Evolutionary conservation across 2,113 vertebrate genomes (phyloP), one percentile per base, ranked within the genome.

Genomic region (Prietella phreatophila): DNA sequence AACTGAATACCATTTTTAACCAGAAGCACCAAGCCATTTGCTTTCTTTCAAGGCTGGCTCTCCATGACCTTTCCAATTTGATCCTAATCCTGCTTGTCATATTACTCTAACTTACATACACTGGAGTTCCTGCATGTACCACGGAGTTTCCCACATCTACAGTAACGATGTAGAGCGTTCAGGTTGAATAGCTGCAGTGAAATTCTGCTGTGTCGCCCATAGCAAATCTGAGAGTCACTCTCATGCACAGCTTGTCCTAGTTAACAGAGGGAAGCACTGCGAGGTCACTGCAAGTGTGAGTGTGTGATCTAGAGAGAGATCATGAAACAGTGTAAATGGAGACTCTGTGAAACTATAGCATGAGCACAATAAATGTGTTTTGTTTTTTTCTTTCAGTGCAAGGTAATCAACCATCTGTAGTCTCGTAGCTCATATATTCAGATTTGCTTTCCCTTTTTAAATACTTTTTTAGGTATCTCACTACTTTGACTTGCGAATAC

Each of bases 151-250:
- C 81, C 58, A 30, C 33, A 63, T 73, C 89, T 89, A 91, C 92
- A 94, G 91, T 93, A 93, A 95, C 91, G 93, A 93, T 93, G 94
- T 93, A 88, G 91, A 92, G 89, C 86, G 83, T 53, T 85, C 55
- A 78, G 87, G 80, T 87, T 63, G 88, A 87, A 86, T 92, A 91
- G 90, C 91, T 87, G 83, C 92, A 78, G 83, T 69, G 86, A 63
- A 80, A 87, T 84, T 81, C 87, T 81, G 87, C 85, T 86, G 81
- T 86, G 67, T 84, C 87, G 82, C 80, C 80, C 86, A n/a, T 65
- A 87, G 90, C 88, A 86, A 91, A 80, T 90, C 83, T 89, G 87
- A 90, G 90, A 89, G 91, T 87, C 88, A 92, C 92, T 92, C 91
- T 90, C 71, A 92, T 90, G 89, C 92, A 92, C 86, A 67, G 93